phyloP scores from a whole-genome alignment of 2,113 vertebrate species.

The Cyprinodon brontotheroides region DNA sequence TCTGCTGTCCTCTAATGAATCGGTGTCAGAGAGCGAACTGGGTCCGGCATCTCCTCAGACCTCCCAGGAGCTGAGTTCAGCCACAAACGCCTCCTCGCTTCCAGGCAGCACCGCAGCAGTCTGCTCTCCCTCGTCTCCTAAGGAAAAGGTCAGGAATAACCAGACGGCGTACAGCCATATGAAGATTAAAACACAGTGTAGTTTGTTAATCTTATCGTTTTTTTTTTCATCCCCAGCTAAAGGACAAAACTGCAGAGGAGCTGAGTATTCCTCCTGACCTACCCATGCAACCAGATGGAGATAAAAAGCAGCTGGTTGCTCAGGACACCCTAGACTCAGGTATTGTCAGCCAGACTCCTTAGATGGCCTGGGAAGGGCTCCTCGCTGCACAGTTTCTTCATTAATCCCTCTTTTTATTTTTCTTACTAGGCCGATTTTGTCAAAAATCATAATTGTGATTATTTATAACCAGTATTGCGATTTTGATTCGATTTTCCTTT shows the following conservation, averaged over 20 bases:
- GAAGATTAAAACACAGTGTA: not conserved
- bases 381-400: not conserved
- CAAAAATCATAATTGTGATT: no score
- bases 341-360: slow-evolving; percentile 72
- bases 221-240: not conserved
- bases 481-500: no score
- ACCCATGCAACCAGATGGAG: slow-evolving; percentile 39
- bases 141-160: slow-evolving; percentile 63
- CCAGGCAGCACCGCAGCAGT: slow-evolving; percentile 76
- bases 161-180: not conserved
- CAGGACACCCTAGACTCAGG: slow-evolving; percentile 77
- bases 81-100: slow-evolving; percentile 76
- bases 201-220: not conserved
- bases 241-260: slow-evolving; percentile 61
- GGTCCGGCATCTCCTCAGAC: slow-evolving; percentile 60
- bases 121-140: slow-evolving; percentile 77
- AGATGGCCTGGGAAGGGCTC: not conserved
- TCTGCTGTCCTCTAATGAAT: slow-evolving; percentile 85
- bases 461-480: no score
- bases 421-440: not conserved
- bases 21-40: slow-evolving; percentile 73
- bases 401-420: not conserved
- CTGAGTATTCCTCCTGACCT: slow-evolving; percentile 33
- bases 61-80: slow-evolving; percentile 75
- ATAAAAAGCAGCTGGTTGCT: slow-evolving; percentile 64